Base-by-base conservation (phyloP, 2,113 vertebrate species). In the Okapia johnstoni region DNA sequence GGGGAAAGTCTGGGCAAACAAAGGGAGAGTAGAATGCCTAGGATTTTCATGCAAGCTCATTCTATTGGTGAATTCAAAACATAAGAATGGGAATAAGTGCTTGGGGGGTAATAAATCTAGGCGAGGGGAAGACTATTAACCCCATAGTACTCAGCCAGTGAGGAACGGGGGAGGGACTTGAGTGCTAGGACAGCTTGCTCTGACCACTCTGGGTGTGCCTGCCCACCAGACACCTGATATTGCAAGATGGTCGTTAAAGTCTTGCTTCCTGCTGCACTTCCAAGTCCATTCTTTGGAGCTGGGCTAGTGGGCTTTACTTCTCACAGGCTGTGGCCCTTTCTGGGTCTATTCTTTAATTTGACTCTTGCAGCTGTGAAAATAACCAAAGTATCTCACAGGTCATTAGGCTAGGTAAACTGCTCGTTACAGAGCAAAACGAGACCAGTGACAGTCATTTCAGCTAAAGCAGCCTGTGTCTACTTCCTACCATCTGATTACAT, bases 311-410 rank as follows among this genome's bases (percentile, higher is more conserved):
- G 70, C 70, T 76, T 43, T 76, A 7, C 43, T 76, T 76, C 70
- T 21, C 12, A 76, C 40, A 76, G 40, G 70, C 33, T 52, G 3
- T 19, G 43, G 52, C 23, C 54, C 28, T 88, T 91, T 36, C 12
- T 43, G 40, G 7, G 13, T 57, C 6, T 83, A 12, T 46, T 93
- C 80, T 96, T 85, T 81, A 90, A 60, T 94, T 30, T 50, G 66
- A 96, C 61, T 85, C 50, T 85, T 88, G 58, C 48, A 83, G 48
- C 88, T 70, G 48, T 91, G 33, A 95, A 85, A 96, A 92, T 90
- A 90, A 55, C 25, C 55, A 28, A 85, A 90, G 77, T 23, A 48
- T 28, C 33, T 54, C 26, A 0, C 6, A 88, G 88, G 92, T 83
- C 60, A 58, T 85, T 91, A 83, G 96, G 84, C 77, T 90, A 93